Evolutionary conservation across 2,797 vertebrate genomes (phyloP), one percentile per base, ranked within the genome.

Genomic region (Sebastes wilsoni): DNA sequence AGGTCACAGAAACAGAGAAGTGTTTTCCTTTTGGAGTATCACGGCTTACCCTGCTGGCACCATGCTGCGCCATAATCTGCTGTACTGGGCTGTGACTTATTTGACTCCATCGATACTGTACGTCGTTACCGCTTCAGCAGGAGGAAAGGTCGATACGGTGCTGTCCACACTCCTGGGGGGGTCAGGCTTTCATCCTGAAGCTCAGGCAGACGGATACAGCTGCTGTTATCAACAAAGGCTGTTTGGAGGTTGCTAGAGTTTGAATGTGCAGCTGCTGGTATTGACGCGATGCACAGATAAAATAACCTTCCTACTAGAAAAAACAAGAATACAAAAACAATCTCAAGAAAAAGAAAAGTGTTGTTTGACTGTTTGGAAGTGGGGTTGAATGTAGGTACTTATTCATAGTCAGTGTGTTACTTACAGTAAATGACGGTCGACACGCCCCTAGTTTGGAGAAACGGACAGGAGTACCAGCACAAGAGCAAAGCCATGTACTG

Each of bases 61-160:
- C 67, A 42, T 23, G 74, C 72, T 60, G 55, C 32, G 72, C 68
- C 32, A 52, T 82, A 59, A 84, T 79, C 61, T 46, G 54, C 75
- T 4, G 1, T 25, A 25, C 56, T 52, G 52, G 8, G 76, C 74
- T 64, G 74, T 1, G 75, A 77, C 73, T 84, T 75, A 59, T 83
- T 61, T 32, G 66, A 85, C 75, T 88, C 52, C 54, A 71, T 92
- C 38, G 9, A 83, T 83, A 81, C 75, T 60, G 70, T 16, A 14
- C 14, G 38, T 88, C 76, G 2, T 86, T 87, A 72, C 72, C 23
- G 36, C 71, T 66, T 65, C 55, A 56, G 81, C 66, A 70, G 66
- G 54, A 82, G 46, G 73, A 56, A 56, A 73, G n/a, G 81, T 91
- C 75, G 25, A 87, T 87, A 49, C 8, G 2, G 27, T 38, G 77